These are phyloP conservation scores for Tetramorium alpestre DNA, from an alignment of 1,140 invertebrate species.

Conservation along the genomic window DNA sequence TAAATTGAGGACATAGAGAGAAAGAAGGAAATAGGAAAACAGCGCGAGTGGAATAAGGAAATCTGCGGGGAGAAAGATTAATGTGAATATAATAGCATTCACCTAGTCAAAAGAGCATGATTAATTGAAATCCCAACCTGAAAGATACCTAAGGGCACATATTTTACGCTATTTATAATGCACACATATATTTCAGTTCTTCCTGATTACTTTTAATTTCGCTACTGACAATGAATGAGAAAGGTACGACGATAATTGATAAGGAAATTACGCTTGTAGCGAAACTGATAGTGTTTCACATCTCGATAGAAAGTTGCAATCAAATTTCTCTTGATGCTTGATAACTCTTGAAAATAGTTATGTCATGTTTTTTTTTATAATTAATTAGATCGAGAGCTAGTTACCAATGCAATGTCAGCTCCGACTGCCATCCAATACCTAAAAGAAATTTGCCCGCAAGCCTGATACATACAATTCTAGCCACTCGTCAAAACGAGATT, in stretches of 20 bases:
- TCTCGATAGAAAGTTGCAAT: background rate
- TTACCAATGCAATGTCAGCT: background rate
- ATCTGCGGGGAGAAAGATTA: conserved; percentile 42
- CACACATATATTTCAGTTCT: background rate
- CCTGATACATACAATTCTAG: background rate
- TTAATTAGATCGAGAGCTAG: background rate
- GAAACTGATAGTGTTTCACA: background rate
- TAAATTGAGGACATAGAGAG: conserved; percentile 66
- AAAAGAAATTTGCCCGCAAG: conserved; percentile 33
- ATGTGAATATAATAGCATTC: conserved; percentile 49
- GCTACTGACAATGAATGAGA: background rate
- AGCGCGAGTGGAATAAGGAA: conserved; percentile 26
- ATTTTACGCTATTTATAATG: conserved; percentile 33
- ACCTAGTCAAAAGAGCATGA: conserved; percentile 25
- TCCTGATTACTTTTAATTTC: conserved; percentile 7
- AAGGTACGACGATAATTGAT: background rate
- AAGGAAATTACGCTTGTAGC: background rate
- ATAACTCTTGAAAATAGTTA: background rate
- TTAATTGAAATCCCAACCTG: conserved; percentile 44
- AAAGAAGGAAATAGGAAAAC: conserved; percentile 48
- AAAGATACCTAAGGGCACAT: background rate
- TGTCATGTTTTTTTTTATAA: background rate
- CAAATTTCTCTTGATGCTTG: background rate
- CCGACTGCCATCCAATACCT: background rate
- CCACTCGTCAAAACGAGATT: background rate